Conservation (phyloP, 2,797 vertebrate genomes). For the Euphonia xanthogaster region DNA sequence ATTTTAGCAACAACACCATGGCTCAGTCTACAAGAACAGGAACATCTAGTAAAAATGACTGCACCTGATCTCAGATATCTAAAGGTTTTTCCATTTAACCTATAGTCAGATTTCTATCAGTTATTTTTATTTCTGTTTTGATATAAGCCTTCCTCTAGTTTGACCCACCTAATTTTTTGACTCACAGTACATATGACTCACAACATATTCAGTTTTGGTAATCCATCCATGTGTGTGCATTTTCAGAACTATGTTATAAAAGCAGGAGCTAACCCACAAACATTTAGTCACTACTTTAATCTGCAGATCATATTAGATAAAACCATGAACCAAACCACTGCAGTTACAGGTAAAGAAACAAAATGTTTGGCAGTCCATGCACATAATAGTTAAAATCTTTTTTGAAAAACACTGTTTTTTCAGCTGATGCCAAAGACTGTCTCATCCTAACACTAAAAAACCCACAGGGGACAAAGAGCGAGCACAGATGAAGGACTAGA, state of each 20-base stretch:
- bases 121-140: neutral
- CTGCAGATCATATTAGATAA: neutral
- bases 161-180: neutral
- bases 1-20: neutral
- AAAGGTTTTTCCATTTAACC: neutral
- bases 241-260: neutral
- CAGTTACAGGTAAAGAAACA: neutral
- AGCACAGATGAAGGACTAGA: neutral
- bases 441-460: neutral
- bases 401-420: neutral
- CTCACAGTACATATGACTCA: neutral
- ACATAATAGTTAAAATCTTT: neutral
- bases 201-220: neutral
- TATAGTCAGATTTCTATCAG: neutral
- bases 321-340: neutral
- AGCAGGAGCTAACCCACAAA: neutral
- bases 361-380: neutral
- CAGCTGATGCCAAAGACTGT: neutral
- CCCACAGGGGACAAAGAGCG: accelerated
- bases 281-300: neutral
- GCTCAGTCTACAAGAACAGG: neutral
- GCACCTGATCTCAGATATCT: neutral
- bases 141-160: neutral
- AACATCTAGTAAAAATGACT: neutral
- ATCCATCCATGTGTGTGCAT: neutral